Conservation (phyloP, 2,888 invertebrate genomes). For the Meandrusa payeni region DNA sequence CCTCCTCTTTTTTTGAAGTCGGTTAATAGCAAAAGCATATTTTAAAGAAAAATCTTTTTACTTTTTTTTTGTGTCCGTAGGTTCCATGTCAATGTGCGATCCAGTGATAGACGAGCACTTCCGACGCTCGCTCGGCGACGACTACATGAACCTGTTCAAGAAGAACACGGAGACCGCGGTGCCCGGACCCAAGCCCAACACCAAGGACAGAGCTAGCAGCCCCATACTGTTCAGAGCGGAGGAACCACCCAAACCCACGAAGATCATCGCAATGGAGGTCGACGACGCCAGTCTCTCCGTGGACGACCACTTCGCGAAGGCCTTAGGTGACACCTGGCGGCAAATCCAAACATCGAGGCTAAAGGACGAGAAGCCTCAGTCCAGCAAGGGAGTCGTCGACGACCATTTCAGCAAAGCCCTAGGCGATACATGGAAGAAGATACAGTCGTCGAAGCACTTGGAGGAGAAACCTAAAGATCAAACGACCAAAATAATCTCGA, state of each 20-base stretch:
- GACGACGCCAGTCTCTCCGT: slow-evolving; percentile 84
- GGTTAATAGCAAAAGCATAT: too few species aligned
- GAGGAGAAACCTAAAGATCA: slow-evolving; percentile 62
- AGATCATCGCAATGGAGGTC: slow-evolving; percentile 81
- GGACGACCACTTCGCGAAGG: slow-evolving; percentile 96
- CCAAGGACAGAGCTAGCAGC: slow-evolving; percentile 73
- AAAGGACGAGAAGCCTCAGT: slow-evolving; percentile 65
- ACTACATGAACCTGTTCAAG: slow-evolving; percentile 86
- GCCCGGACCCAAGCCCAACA: slow-evolving; percentile 63
- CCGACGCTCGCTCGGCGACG: slow-evolving; percentile 92
- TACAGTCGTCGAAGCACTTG: slow-evolving; percentile 81
- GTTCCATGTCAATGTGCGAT: slow-evolving; percentile 89
- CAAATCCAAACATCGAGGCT: slow-evolving; percentile 84
- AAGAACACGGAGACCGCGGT: slow-evolving; percentile 64
- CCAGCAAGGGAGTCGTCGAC: slow-evolving; percentile 73
- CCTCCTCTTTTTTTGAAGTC: too few species aligned
- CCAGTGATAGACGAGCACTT: slow-evolving; percentile 98
- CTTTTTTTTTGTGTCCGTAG: slow-evolving; percentile 52
- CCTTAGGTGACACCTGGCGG: slow-evolving; percentile 91
- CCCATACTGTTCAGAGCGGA: slow-evolving; percentile 69
- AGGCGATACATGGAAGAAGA: slow-evolving; percentile 90
- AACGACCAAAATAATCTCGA: slow-evolving; percentile 68
- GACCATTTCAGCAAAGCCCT: slow-evolving; percentile 96
- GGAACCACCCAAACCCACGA: slow-evolving; percentile 57
- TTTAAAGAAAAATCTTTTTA: slow-evolving; percentile 30